phyloP scores from a whole-genome alignment of 2,888 invertebrate species.

The Leucania comma region DNA sequence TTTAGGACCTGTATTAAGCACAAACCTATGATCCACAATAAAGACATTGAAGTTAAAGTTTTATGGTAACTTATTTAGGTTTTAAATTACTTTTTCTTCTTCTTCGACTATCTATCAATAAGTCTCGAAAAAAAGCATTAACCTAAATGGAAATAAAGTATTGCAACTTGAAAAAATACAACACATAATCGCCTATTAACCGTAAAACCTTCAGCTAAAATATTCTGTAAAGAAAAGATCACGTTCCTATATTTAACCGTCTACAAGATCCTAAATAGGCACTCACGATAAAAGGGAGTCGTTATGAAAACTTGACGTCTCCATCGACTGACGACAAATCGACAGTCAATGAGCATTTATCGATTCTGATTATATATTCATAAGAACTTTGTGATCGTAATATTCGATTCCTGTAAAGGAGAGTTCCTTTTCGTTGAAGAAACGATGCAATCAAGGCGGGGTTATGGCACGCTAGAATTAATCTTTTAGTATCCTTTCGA shows the following conservation, averaged over 20 bases:
- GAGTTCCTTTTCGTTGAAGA: conserved; percentile 36
- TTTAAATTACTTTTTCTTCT: no score
- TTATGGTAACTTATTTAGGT: no score
- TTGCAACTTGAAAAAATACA: not conserved
- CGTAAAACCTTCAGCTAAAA: not conserved
- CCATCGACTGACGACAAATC: conserved; percentile 57
- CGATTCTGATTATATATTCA: conserved; percentile 66
- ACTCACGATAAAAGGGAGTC: conserved; percentile 42
- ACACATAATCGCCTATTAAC: not conserved
- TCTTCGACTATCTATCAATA: no score
- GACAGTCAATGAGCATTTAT: conserved; percentile 67
- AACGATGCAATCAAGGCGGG: conserved; percentile 53
- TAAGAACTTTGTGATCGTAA: conserved; percentile 61
- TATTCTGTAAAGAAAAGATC: not conserved
- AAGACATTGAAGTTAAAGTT: no score
- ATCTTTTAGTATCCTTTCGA: conserved; percentile 49
- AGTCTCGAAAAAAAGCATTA: not conserved
- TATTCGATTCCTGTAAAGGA: conserved; percentile 47
- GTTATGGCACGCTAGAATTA: conserved; percentile 55
- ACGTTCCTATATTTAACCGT: not conserved
- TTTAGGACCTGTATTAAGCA: no score
- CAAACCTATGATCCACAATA: no score
- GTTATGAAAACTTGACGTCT: conserved; percentile 64
- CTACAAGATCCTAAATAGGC: conserved; percentile 16
- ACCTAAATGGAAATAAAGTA: not conserved